Percentiles rank a stretch among this genome's conserved stretches.
These are phyloP conservation scores for Equus przewalskii DNA, from an alignment of 2,113 vertebrate species.

Conservation along the genomic window DNA sequence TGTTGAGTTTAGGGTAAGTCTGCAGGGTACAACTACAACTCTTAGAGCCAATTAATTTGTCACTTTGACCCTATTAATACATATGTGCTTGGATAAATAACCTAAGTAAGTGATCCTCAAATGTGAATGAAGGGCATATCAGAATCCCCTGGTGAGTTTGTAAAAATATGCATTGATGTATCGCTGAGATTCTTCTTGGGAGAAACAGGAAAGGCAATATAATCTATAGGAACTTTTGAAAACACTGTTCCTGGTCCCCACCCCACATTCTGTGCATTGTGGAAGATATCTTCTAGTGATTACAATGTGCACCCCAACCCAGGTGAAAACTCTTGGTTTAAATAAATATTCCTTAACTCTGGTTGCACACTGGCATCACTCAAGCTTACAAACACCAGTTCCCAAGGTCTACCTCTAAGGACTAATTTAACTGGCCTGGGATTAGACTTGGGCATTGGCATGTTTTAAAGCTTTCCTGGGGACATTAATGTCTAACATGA, in stretches of 20 bases:
- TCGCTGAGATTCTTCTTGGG: not conserved
- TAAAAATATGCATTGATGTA: not conserved
- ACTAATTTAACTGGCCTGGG: not conserved
- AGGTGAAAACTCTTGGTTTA: not conserved
- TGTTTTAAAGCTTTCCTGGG: conserved; percentile 7
- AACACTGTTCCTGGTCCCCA: not conserved
- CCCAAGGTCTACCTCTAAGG: not conserved
- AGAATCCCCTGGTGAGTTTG: not conserved
- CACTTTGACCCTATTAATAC: not conserved
- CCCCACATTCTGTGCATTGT: not conserved
- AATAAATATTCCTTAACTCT: not conserved
- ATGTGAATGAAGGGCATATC: not conserved
- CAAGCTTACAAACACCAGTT: not conserved
- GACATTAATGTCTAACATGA: not conserved
- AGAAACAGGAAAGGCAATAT: not conserved
- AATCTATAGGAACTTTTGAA: not conserved
- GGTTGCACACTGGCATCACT: not conserved
- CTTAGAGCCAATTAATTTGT: not conserved
- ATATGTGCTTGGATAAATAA: not conserved
- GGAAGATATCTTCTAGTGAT: not conserved
- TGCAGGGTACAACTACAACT: not conserved
- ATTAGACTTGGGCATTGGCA: not conserved
- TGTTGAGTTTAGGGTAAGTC: not conserved
- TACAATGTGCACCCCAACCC: not conserved
- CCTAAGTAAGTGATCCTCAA: not conserved